Percentiles rank a stretch among this genome's conserved stretches.
Evolutionary conservation across 2,888 invertebrate species (phyloP).

Genomic region (Gasteruption jaculator): DNA sequence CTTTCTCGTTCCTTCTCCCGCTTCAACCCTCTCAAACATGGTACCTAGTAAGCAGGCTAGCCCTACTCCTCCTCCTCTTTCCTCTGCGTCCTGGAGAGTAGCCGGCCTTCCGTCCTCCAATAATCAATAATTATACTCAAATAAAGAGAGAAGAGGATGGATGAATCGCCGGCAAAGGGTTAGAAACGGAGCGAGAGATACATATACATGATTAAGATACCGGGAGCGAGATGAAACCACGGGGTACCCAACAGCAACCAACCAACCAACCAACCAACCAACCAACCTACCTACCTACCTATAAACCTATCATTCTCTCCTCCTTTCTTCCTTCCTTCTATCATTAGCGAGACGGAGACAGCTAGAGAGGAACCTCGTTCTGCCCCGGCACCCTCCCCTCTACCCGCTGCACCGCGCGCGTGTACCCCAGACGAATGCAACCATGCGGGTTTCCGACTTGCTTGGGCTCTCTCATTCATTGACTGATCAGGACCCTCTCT

Average conservation of each 20-base stretch:
- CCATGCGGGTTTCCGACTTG: constrained; percentile 40
- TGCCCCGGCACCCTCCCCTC: constrained; percentile 19
- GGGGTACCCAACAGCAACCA: constrained; percentile 30
- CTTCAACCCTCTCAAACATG: constrained; percentile 42
- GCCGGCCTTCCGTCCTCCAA: constrained; percentile 52
- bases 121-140: constrained; percentile 63
- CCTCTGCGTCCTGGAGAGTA: constrained; percentile 43
- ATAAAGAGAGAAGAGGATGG: constrained; percentile 55
- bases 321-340: constrained; percentile 6
- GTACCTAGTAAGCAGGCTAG: constrained; percentile 32
- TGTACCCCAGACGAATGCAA: constrained; percentile 29
- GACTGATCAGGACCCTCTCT: constrained; percentile 24
- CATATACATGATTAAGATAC: constrained; percentile 40
- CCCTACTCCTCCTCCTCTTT: constrained; percentile 34
- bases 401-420: constrained; percentile 24
- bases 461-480: constrained; percentile 44
- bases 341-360: background rate
- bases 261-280: too few species aligned
- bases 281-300: too few species aligned
- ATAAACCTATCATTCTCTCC: constrained; percentile 18
- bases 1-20: constrained; percentile 32
- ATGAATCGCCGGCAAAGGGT: constrained; percentile 47
- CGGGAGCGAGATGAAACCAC: constrained; percentile 36
- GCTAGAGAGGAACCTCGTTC: constrained; percentile 13
- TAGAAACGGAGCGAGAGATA: constrained; percentile 37